Base-by-base conservation (phyloP, 2,797 vertebrate species). In the Gambelia wislizenii region DNA sequence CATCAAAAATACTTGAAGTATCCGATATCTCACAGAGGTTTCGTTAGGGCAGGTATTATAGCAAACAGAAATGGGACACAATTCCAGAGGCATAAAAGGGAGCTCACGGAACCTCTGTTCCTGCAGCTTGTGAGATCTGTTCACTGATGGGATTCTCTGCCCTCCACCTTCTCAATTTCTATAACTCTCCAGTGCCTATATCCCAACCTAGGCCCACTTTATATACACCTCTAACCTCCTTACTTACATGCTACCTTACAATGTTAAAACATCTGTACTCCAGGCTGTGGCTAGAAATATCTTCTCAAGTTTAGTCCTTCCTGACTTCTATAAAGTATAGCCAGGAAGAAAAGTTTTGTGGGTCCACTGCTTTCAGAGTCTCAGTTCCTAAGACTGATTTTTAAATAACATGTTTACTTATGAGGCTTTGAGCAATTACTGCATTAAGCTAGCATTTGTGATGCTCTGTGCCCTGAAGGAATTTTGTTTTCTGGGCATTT, bases 401-500 rank as follows among this genome's bases (percentile, higher is more conserved):
- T 59, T 75, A 77, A 67, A 64, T 20, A 85, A 91, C 27, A 90
- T 36, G 33, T 72, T 70, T 82, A 56, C 33, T 1, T 39, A 14
- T 2, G 1, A 69, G 42, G 56, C 13, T 89, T 84, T 44, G 25
- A 69, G 64, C 85, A 90, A 90, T 77, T 74, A 61, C n/a, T 39
- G 20, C 69, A 79, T 10, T 49, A 78, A 36, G 44, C 27, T 87
- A 74, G 67, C 49, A 80, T 70, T 0, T 89, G 22, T 84, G n/a
- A 52, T 79, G 27, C 85, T 67, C 36, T 92, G 74, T 91, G 64
- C 74, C 0, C 0, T 67, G 85, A 93, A 94, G 82, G 75, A 89
- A 90, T 87, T 92, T 91, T 86, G 82, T 79, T 77, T 88, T 81
- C 64, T 92, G 74, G 91, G 8, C 6, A 8, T 47, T 72, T 89